Evolutionary conservation across 2,888 invertebrate species (phyloP).

Genomic region (Seira musarum): DNA sequence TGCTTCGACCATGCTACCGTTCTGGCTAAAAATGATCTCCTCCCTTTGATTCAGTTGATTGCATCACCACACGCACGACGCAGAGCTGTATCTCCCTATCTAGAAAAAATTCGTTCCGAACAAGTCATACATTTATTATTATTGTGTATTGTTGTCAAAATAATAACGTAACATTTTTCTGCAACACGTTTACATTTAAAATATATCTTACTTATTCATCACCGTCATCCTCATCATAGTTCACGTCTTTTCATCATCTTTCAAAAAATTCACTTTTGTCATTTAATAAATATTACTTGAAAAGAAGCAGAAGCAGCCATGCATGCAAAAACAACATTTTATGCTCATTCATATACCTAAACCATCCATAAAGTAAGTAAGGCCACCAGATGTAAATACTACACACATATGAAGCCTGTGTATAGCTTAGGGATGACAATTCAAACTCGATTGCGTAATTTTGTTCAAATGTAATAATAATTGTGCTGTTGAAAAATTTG

Average conservation of each 20-base stretch:
- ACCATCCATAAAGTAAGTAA: too few species aligned
- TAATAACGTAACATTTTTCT: neutral
- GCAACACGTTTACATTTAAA: slow-evolving; percentile 19
- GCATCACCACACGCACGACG: too few species aligned
- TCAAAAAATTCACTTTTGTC: slow-evolving; percentile 21
- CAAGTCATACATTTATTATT: too few species aligned
- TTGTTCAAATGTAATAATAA: neutral
- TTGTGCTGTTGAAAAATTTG: neutral
- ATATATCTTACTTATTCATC: slow-evolving; percentile 13
- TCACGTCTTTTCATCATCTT: slow-evolving; percentile 18
- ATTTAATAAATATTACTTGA: slow-evolving; percentile 11
- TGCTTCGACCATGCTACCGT: too few species aligned
- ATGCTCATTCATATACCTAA: too few species aligned
- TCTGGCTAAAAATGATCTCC: too few species aligned
- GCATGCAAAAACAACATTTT: too few species aligned
- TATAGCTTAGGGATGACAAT: slow-evolving; percentile 14
- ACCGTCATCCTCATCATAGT: slow-evolving; percentile 10
- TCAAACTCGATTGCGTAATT: slow-evolving; percentile 36
- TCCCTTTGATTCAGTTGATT: too few species aligned
- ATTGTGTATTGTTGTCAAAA: slow-evolving; percentile 33
- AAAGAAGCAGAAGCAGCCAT: slow-evolving; percentile 28
- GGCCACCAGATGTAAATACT: too few species aligned
- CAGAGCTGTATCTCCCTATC: too few species aligned
- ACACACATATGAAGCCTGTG: neutral
- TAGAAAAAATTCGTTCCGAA: too few species aligned